Percentiles rank a stretch among this genome's conserved stretches.
Conservation (phyloP, 1,140 invertebrate species). For the Tetramorium parvispinum region DNA sequence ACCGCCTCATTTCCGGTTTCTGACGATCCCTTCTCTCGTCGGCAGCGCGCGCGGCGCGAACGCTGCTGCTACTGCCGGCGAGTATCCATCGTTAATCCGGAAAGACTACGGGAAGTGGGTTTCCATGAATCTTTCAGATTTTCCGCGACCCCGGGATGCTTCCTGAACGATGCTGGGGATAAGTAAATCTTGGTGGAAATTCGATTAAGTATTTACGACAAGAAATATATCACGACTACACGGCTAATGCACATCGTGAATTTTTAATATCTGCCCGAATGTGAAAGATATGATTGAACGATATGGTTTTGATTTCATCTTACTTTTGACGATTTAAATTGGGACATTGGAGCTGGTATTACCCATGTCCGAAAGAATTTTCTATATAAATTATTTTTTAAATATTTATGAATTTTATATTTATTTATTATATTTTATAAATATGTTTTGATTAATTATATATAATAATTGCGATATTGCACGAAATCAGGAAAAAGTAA, state of each 20-base stretch:
- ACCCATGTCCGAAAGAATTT: not conserved
- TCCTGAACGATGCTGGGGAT: not conserved
- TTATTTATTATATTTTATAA: no score
- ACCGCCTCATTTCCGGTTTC: constrained; percentile 71
- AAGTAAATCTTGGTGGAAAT: constrained; percentile 44
- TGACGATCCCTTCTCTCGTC: constrained; percentile 54
- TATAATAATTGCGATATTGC: not conserved
- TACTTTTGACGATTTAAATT: not conserved
- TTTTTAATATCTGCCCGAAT: constrained; percentile 17
- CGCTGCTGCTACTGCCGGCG: not conserved
- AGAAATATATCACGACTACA: constrained; percentile 32
- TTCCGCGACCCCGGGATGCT: constrained; percentile 34
- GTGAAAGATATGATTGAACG: not conserved
- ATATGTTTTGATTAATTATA: not conserved
- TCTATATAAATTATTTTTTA: not conserved
- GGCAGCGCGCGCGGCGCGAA: constrained; percentile 12
- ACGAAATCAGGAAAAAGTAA: not conserved
- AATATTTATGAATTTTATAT: not conserved
- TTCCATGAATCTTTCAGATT: constrained; percentile 56
- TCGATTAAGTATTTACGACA: constrained; percentile 58
- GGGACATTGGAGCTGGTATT: not conserved
- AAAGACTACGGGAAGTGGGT: constrained; percentile 48
- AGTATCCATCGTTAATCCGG: constrained; percentile 67
- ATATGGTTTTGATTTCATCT: not conserved
- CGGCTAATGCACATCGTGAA: constrained; percentile 18